Evolutionary conservation across 2,888 invertebrate species (phyloP), one percentile per base, ranked within the genome.

Genomic region (Apamea crenata): DNA sequence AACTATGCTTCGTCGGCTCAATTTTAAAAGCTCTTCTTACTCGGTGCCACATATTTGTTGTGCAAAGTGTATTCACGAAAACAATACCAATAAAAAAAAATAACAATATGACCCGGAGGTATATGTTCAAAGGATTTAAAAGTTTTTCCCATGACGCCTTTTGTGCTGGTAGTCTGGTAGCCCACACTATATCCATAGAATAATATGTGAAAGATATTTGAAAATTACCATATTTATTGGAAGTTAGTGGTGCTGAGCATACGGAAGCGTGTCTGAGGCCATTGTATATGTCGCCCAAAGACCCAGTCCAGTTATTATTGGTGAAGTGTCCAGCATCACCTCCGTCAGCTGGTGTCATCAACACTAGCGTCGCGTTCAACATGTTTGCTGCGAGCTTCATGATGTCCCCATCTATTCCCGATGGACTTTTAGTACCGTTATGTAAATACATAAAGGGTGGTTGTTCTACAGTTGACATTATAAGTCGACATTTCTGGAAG

Each of bases 281-380:
- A 73, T 94, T 94, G 74, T 88, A 94, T 18, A 94, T 88, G 29
- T 94, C 94, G 3, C 95, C 95, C 21, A 95, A 86, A 16, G 94
- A 93, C 1, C 95, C 95, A n/a, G 95, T 94, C 95, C 95, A 95
- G 82, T 92, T 94, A 56, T 91, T 90, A 81, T 93, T 87, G 78
- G 85, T 80, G 76, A 87, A 94, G 50, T 86, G 84, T 5, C 95
- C 95, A 87, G 91, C 91, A 67, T 91, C 91, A 12, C 78, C 74
- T 14, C 73, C 70, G 4, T 90, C 91, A 8, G 87, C 88, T 0
- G 95, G 93, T 56, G 89, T 90, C 78, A 81, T 90, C 10, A 95
- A 84, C 25, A 86, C 74, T n/a, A 95, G 87, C 0, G 93, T 91
- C 6, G 94, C 95, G 66, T 95, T 95, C 29, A 95, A 86, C 78